Base-by-base conservation (phyloP, 2,797 vertebrate species). In the Acanthurus leucopareius region DNA sequence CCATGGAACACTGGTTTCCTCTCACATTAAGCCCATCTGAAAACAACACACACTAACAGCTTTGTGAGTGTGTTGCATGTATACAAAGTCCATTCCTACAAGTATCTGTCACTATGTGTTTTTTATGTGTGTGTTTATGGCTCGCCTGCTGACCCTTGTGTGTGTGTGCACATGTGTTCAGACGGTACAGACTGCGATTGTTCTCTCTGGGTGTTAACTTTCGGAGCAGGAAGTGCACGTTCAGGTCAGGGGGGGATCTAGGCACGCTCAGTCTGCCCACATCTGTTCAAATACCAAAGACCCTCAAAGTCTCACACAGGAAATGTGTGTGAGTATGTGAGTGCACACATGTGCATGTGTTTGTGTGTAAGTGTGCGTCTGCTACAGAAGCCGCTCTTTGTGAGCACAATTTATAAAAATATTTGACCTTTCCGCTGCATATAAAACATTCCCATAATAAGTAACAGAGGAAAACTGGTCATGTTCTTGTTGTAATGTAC, bases 231-330 rank as follows among this genome's bases (percentile, higher is more conserved):
- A 96, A 96, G 95, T 95, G 93, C 94, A 94, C 69, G 67, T 85
- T 88, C 63, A 54, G 95, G 94, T 95, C 94, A 94, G 83, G 79
- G 22, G 22, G 92, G 91, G 85, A 82, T 85, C 90, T 66, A 85
- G 89, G 88, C 93, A 88, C 74, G 49, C 80, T 91, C 91, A 87
- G 89, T 89, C 91, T 94, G 86, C 86, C 91, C 89, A 94, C 95
- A 95, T 96, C 95, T 96, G 95, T 95, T 94, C 91, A 94, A 94
- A 94, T 95, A 94, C 86, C 93, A 91, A 81, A 91, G 92, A 90
- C 89, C 89, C 92, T 93, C 88, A 84, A 92, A 91, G 89, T 25
- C 25, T 91, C 89, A 86, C 89, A 88, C 87, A 92, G 92, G 90
- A 94, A 93, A 79, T 57, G 48, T 84, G 86, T 78, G 74, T 58